Percentiles rank a stretch among this genome's conserved stretches.
Evolutionary conservation across 2,888 invertebrate species (phyloP).

Genomic region (Marronus borbonicus): DNA sequence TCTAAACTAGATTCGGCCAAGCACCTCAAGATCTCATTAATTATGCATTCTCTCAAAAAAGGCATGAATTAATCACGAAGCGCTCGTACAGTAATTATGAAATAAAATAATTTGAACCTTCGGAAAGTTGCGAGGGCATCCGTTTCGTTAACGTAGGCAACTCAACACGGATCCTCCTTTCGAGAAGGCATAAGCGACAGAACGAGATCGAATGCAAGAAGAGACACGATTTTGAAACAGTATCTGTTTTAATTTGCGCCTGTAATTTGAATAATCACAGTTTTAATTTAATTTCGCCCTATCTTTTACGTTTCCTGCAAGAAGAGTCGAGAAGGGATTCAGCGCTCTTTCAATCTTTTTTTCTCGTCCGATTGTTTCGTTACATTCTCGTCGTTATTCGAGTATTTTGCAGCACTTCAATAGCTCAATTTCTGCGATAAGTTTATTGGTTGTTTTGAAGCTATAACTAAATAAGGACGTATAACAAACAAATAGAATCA

Average conservation of each 20-base stretch:
- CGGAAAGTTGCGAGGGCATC: neutral
- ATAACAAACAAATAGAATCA: no score
- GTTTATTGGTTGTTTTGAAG: neutral
- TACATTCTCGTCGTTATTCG: neutral
- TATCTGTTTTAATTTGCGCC: slow-evolving; percentile 57
- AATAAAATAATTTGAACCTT: slow-evolving; percentile 6
- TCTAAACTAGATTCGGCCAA: neutral
- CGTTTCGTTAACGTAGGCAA: neutral
- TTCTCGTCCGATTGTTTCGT: neutral
- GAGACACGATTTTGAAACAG: slow-evolving; percentile 47
- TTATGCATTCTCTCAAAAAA: neutral
- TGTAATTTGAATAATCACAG: slow-evolving; percentile 59
- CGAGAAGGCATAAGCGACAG: neutral
- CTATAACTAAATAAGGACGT: no score
- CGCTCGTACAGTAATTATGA: neutral
- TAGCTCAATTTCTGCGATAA: neutral
- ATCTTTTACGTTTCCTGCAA: slow-evolving; percentile 48
- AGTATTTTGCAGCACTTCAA: neutral
- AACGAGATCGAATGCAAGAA: slow-evolving; percentile 6
- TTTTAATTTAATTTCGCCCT: slow-evolving; percentile 59
- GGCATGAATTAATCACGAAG: slow-evolving; percentile 7
- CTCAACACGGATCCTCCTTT: neutral
- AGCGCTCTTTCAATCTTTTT: neutral
- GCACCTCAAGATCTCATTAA: neutral
- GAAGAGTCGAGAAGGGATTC: neutral